A percentile compares a stretch with the other conserved stretches of the same genome.
These are phyloP conservation scores for Xyrauchen texanus DNA, from an alignment of 2,113 vertebrate species.

Conservation along the genomic window DNA sequence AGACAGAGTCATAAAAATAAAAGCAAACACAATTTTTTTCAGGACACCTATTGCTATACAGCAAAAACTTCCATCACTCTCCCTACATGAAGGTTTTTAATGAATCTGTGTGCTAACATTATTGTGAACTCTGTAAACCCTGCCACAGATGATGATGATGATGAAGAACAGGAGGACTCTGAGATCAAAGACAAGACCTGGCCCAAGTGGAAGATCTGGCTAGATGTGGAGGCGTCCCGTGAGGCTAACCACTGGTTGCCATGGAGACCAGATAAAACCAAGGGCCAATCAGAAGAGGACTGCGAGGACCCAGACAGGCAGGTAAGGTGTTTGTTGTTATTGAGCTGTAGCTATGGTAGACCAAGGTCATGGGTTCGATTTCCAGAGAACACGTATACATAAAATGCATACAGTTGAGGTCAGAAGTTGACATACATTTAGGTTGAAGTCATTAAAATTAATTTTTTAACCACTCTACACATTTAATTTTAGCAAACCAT, in stretches of 20 bases:
- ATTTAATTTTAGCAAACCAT: too few species aligned
- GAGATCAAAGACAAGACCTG: slow-evolving; percentile 86
- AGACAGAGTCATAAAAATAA: too few species aligned
- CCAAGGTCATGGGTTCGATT: background rate
- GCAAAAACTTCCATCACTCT: background rate
- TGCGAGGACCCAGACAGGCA: slow-evolving; percentile 98
- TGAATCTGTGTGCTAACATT: background rate
- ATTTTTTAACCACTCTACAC: too few species aligned
- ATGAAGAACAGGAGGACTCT: slow-evolving; percentile 79
- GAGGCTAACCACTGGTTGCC: slow-evolving; percentile 89
- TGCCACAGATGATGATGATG: slow-evolving; percentile 78
- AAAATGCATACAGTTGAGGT: too few species aligned
- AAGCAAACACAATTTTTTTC: too few species aligned
- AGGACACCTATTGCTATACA: background rate
- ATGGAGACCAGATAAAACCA: slow-evolving; percentile 90
- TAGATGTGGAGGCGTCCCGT: slow-evolving; percentile 83
- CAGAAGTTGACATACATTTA: too few species aligned
- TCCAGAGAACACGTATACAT: too few species aligned
- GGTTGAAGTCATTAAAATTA: too few species aligned
- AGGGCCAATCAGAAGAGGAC: slow-evolving; percentile 87
- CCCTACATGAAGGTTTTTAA: too few species aligned
- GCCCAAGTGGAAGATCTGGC: slow-evolving; percentile 85
- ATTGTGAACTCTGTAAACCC: background rate
- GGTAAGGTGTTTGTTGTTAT: slow-evolving; percentile 66
- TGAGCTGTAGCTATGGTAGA: background rate